Conservation (phyloP, 2,113 vertebrate genomes). For the Hepsetus odoe region DNA sequence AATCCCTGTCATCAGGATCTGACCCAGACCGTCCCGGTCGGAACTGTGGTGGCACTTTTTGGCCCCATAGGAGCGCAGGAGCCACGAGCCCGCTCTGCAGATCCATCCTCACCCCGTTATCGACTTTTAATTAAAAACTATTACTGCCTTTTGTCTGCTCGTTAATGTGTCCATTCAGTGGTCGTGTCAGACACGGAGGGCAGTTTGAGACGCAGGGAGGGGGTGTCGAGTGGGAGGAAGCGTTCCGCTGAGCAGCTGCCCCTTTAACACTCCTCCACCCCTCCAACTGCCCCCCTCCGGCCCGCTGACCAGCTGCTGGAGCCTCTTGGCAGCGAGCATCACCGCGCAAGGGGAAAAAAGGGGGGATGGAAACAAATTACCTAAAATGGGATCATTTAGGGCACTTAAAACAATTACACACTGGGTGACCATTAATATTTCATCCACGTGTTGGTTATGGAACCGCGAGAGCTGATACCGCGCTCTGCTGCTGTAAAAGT, state of each 20-base stretch:
- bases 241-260: constrained; percentile 92
- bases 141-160: constrained; percentile 82
- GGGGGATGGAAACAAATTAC: constrained; percentile 79
- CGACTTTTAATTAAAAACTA: constrained; percentile 84
- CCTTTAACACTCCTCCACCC: constrained; percentile 71
- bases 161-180: constrained; percentile 76
- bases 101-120: constrained; percentile 65
- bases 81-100: not conserved
- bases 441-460: constrained; percentile 77
- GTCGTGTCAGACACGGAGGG: constrained; percentile 66
- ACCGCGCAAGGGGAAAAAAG: constrained; percentile 70
- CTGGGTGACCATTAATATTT: constrained; percentile 82
- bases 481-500: not conserved
- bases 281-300: constrained; percentile 36
- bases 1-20: not conserved
- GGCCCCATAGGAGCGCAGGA: not conserved
- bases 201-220: constrained; percentile 35
- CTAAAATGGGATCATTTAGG: constrained; percentile 88
- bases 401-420: constrained; percentile 86
- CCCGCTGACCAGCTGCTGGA: constrained; percentile 91
- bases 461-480: constrained; percentile 54
- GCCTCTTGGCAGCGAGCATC: constrained; percentile 78
- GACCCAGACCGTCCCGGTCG: not conserved
- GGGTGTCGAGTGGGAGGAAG: constrained; percentile 32
- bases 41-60: not conserved